Evolutionary conservation across 2,113 vertebrate genomes (phyloP).

Genomic region (Oplegnathus fasciatus): DNA sequence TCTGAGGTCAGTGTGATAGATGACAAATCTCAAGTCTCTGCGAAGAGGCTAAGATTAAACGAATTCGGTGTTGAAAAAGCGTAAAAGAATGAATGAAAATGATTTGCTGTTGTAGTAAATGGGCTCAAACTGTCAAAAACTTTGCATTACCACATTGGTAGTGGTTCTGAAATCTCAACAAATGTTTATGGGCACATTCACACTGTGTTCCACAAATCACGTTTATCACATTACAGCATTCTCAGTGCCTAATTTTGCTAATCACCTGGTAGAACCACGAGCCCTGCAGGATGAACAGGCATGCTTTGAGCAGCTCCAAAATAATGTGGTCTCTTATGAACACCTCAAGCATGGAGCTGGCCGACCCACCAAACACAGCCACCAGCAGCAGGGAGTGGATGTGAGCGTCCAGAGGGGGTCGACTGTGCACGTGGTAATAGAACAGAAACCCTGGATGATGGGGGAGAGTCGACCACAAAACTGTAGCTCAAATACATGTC

Average conservation of each 20-base stretch:
- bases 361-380: slow-evolving; percentile 82
- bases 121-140: background rate
- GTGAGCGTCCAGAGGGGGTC: slow-evolving; percentile 90
- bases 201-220: background rate
- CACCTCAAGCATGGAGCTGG: slow-evolving; percentile 85
- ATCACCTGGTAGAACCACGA: slow-evolving; percentile 97
- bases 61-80: background rate
- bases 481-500: background rate
- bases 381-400: slow-evolving; percentile 92
- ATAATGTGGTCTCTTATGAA: slow-evolving; percentile 87
- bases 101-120: background rate
- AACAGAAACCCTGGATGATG: slow-evolving; percentile 88
- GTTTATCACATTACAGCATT: background rate
- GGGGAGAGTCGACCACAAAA: background rate
- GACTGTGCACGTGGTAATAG: slow-evolving; percentile 89
- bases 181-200: background rate
- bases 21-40: background rate
- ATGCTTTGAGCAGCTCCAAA: slow-evolving; percentile 88
- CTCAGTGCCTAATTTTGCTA: background rate
- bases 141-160: background rate
- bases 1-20: background rate
- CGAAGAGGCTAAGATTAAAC: background rate
- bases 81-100: too few species aligned
- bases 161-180: background rate
- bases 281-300: slow-evolving; percentile 91